Percentiles rank a stretch among this genome's conserved stretches.
phyloP scores from a whole-genome alignment of 2,888 invertebrate species.

The Miltochrista miniata region DNA sequence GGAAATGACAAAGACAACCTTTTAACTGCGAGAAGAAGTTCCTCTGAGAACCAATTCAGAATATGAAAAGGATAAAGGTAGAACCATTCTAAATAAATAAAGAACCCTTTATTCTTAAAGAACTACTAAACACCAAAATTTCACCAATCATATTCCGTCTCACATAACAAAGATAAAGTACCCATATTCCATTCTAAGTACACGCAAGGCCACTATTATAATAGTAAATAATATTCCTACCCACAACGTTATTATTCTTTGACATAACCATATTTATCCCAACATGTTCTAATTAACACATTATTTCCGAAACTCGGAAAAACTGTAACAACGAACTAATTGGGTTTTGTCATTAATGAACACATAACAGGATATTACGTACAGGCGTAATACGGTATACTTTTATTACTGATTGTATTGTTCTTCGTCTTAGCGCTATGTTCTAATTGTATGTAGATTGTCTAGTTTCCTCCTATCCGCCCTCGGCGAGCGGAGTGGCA shows the following conservation, averaged over 20 bases:
- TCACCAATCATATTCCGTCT: no score
- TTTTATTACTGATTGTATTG: slow-evolving; percentile 1
- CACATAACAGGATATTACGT: slow-evolving; percentile 3
- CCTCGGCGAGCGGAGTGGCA: no score
- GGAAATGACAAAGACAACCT: no score
- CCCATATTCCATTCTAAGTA: neutral
- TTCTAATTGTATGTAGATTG: no score
- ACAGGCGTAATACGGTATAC: neutral
- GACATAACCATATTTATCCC: neutral
- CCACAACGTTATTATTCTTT: neutral
- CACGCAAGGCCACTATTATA: neutral
- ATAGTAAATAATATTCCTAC: neutral
- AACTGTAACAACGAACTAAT: slow-evolving; percentile 4
- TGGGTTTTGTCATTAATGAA: slow-evolving; percentile 3
- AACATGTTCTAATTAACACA: slow-evolving; percentile 6
- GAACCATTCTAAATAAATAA: no score
- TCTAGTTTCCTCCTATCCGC: no score
- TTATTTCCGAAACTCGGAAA: slow-evolving; percentile 5
- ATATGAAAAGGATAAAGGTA: no score
- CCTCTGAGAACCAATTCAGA: no score
- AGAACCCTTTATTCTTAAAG: no score
- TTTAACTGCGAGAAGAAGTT: no score
- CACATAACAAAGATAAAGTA: no score
- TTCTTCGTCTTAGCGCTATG: neutral
- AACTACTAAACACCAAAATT: no score